Conservation (phyloP, 2,797 vertebrate genomes). For the Chanos chanos region DNA sequence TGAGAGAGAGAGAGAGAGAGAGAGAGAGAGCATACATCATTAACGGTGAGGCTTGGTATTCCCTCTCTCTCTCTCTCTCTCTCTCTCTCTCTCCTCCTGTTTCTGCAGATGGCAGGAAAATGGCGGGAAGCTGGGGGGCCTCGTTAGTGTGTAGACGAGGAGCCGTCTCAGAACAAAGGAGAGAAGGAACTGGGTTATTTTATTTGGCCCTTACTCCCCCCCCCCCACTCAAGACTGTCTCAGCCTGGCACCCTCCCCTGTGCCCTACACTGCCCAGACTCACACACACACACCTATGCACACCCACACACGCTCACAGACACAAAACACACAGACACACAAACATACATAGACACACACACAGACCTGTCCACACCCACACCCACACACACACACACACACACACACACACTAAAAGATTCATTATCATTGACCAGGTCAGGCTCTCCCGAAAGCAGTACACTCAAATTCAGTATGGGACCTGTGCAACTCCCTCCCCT, state of each 20-base stretch:
- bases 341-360: background rate
- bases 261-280: too few species aligned
- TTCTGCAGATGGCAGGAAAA: conserved; percentile 54
- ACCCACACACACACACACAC: background rate
- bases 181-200: conserved; percentile 44
- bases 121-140: conserved; percentile 52
- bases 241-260: conserved; percentile 5
- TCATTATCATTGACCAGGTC: too few species aligned
- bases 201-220: background rate
- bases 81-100: conserved; percentile 22
- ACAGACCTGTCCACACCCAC: too few species aligned
- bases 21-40: conserved; percentile 38
- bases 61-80: conserved; percentile 16
- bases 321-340: background rate
- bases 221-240: conserved; percentile 24
- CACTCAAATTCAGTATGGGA: too few species aligned
- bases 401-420: background rate
- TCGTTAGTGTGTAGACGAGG: conserved; percentile 54
- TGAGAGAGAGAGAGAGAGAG: conserved; percentile 13
- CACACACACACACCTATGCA: background rate
- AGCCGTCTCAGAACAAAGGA: conserved; percentile 54
- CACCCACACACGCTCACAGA: background rate
- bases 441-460: too few species aligned
- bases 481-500: too few species aligned
- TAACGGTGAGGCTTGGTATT: conserved; percentile 47